Base-by-base conservation (phyloP, 92 coral and sea anemone genomes). In the Epizoanthus ramosus region DNA sequence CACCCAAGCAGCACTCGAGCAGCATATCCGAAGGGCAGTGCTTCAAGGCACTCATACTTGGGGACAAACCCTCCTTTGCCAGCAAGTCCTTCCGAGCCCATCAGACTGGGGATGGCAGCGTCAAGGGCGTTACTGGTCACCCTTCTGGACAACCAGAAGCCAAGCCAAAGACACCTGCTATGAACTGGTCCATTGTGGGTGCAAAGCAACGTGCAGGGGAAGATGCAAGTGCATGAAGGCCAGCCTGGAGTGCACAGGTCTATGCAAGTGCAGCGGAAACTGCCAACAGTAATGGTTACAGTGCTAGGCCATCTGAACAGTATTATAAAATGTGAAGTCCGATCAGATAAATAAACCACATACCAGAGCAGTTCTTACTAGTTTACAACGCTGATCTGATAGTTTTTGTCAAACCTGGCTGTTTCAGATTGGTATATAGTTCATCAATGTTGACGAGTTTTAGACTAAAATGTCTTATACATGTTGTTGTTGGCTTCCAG, bases 201-300 rank as follows among this genome's bases (percentile, higher is more conserved):
- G 86, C 71, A 85, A 88, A 73, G 63, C 77, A 45, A 68, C 68
- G 21, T 91, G 94, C 58, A 24, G 79, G 18, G 89, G 93, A 59
- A 61, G 93, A 57, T 87, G 90, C 79, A 90, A 86, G 73, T 83
- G 93, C 73, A 70, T 33, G 82, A 87, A 90, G 74, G 93, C 89
- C 39, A 79, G 79, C 63, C 69, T 90, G 83, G 68, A 52, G 58
- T 87, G 93, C 86, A 84, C 93, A 50, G 84, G 91, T 24, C 88
- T 90, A 28, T 90, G 93, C 88, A 74, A 90, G 57, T 87, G 93
- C 87, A 85, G 90, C 67, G 90, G 93, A 31, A 67, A 75, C 60
- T 82, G 90, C 71, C 3, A 83, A 25, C 4, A 58, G 63, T 63
- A 77, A 69, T 85, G 71, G 80, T 50, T 63, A 74, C 88, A 84